These are phyloP conservation scores for Eolophus roseicapilla DNA, from an alignment of 2,113 vertebrate species.

Conservation along the genomic window DNA sequence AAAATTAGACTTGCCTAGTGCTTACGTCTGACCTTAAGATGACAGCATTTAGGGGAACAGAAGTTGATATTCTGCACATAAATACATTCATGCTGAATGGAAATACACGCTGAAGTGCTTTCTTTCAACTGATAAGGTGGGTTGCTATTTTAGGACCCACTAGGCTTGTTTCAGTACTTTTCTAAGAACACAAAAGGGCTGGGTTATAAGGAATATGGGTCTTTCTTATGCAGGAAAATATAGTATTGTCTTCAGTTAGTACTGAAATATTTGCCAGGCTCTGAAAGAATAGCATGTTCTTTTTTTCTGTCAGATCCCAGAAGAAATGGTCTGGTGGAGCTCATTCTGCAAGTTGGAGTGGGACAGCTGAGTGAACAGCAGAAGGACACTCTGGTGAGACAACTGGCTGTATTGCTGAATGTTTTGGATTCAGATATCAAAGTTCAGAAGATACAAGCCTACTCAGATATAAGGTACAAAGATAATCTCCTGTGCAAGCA, in stretches of 20 bases:
- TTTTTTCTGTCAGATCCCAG: conserved; percentile 66
- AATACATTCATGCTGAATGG: background rate
- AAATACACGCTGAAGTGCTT: background rate
- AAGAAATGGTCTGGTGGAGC: conserved; percentile 82
- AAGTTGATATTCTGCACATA: background rate
- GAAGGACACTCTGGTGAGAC: conserved; percentile 84
- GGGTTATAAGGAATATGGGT: background rate
- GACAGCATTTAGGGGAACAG: background rate
- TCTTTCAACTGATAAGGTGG: background rate
- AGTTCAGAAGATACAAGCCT: conserved; percentile 83
- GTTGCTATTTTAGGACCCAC: background rate
- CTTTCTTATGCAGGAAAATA: background rate
- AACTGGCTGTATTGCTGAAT: conserved; percentile 84
- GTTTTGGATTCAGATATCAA: conserved; percentile 83
- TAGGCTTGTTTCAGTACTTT: background rate
- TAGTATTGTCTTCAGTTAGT: background rate
- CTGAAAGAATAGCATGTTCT: background rate
- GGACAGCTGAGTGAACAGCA: conserved; percentile 81
- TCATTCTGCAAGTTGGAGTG: conserved; percentile 86
- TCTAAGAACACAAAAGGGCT: background rate
- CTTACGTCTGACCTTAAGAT: background rate
- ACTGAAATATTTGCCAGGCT: background rate
- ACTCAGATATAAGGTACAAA: conserved; percentile 86
- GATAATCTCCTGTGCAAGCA: background rate
- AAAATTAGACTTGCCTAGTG: background rate